Base-by-base conservation (phyloP, 2,888 invertebrate genomes). In the Parasteatoda lunata region DNA sequence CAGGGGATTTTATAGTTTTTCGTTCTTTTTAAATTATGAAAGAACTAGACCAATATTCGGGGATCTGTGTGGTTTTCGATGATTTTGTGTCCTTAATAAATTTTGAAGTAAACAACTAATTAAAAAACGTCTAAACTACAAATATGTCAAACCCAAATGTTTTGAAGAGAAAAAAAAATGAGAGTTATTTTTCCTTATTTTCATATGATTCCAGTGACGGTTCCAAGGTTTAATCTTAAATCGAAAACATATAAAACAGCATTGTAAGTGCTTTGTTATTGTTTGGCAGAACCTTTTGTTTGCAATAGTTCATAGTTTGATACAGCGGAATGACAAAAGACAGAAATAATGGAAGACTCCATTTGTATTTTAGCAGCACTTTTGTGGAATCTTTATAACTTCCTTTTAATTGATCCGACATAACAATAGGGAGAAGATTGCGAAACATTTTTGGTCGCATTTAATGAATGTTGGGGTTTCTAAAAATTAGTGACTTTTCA, bases 321-420 rank as follows among this genome's bases (percentile, higher is more conserved):
- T 51, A 30, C 45, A 15, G 30, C 30, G 30, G 30, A 51, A 48
- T 72, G 80, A 81, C 73, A 81, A 73, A 81, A 73, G 79, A 30
- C 51, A 9, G n/a, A 45, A 73, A 81, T 73, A 81, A 81, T 81
- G 15, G 66, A 30, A 73, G 73, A 73, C 51, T 47, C 77, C 77
- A 30, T 54, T 52, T 52, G 59, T 59, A 68, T 13, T 73, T 73
- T 73, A 15, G 15, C 49, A 51, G 73, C 68, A 81, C 54, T 79
- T 79, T 9, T 79, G 71, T 49, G 66, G 80, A 52, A 66, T 72
- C 80, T 1, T 15, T 15, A 54, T 59, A 48, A 6, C 80, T 11
- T 66, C 68, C 48, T 13, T 59, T 47, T 81, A 81, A 81, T 81
- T 81, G 80, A 73, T 71, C 73, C 47, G 52, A n/a, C 15, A 51